Conservation (phyloP, 2,888 invertebrate species). For the Clivina fossor region DNA sequence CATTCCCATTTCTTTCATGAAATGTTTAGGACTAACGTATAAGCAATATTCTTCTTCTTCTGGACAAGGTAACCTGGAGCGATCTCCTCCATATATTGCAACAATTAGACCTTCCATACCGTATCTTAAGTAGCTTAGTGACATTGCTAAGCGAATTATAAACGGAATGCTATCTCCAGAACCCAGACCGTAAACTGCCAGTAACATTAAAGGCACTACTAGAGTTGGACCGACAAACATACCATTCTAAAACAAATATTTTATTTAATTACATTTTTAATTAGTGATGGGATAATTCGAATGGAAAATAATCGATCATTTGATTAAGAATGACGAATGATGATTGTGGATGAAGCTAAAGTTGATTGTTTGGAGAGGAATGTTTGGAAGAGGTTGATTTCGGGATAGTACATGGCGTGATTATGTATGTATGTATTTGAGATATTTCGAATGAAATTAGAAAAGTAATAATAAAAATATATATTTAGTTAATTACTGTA, state of each 20-base stretch:
- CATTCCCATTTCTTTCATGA: conserved; percentile 76
- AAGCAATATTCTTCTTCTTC: conserved; percentile 71
- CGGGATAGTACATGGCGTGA: no score
- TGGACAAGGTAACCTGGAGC: conserved; percentile 75
- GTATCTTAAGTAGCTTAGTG: conserved; percentile 78
- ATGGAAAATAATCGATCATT: no score
- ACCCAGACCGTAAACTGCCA: conserved; percentile 87
- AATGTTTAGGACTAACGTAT: conserved; percentile 71
- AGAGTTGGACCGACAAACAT: conserved; percentile 88
- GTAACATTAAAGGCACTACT: conserved; percentile 83
- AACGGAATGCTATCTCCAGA: conserved; percentile 68
- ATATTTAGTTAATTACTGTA: no score
- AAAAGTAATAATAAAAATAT: no score
- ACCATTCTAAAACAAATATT: conserved; percentile 65
- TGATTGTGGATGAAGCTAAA: no score
- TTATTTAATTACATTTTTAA: no score
- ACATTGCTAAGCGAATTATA: conserved; percentile 78
- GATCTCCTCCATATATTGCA: conserved; percentile 76
- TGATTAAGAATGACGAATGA: no score
- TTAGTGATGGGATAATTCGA: no score
- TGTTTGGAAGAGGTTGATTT: no score
- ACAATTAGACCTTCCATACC: conserved; percentile 79
- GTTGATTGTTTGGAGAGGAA: no score
- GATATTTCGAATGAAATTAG: no score
- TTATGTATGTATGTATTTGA: no score